phyloP scores from a whole-genome alignment of 2,888 invertebrate species.

The Acleris sparsana region DNA sequence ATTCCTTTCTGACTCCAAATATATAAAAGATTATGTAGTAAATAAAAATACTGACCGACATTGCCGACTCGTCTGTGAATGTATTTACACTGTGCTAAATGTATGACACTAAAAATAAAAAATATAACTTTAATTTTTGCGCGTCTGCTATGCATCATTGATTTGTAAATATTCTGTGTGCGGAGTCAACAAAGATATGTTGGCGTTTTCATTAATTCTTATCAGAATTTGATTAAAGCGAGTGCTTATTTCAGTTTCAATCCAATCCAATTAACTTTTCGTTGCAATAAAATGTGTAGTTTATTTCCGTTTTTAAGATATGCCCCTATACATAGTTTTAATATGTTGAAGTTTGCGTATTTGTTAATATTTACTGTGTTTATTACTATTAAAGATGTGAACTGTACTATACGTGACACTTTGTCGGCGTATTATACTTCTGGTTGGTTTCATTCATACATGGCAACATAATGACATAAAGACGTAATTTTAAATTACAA shows the following conservation, averaged over 20 bases:
- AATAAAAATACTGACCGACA: constrained; percentile 16
- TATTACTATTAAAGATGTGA: constrained; percentile 1
- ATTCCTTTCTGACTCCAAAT: too few species aligned
- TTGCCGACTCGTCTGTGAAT: background rate
- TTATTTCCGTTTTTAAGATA: constrained; percentile 22
- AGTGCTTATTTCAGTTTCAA: constrained; percentile 7
- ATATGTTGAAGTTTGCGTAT: constrained; percentile 21
- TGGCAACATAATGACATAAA: background rate
- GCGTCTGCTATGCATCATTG: constrained; percentile 10
- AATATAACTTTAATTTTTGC: constrained; percentile 7
- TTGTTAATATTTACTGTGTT: constrained; percentile 15
- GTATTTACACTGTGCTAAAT: constrained; percentile 19
- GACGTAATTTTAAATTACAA: background rate
- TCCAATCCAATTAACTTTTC: constrained; percentile 25
- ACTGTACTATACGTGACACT: constrained; percentile 40
- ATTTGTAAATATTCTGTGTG: constrained; percentile 16
- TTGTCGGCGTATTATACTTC: constrained; percentile 51
- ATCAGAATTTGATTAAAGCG: constrained; percentile 21
- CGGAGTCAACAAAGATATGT: constrained; percentile 14
- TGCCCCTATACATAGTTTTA: constrained; percentile 19
- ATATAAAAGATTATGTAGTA: too few species aligned
- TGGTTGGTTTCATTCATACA: background rate
- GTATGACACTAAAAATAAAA: constrained; percentile 8
- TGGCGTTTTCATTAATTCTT: constrained; percentile 23
- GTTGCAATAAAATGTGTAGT: constrained; percentile 5